These are phyloP conservation scores for Sebastes itinus DNA, from an alignment of 2,797 vertebrate genomes.

Conservation along the genomic window DNA sequence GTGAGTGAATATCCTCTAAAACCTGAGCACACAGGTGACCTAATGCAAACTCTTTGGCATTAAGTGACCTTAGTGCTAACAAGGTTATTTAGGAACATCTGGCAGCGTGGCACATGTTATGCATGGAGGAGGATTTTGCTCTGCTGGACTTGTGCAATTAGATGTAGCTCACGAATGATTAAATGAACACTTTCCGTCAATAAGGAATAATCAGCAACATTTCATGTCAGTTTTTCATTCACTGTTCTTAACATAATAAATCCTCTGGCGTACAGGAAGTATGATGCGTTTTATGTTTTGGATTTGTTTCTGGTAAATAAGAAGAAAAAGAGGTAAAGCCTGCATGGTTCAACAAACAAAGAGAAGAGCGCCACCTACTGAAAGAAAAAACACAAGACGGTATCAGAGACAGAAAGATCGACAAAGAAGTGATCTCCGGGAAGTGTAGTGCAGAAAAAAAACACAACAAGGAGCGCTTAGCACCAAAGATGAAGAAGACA, in stretches of 20 bases:
- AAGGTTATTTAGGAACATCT: not conserved
- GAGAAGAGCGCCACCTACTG: slow-evolving; percentile 1
- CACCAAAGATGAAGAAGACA: slow-evolving; percentile 30
- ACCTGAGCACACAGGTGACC: not conserved
- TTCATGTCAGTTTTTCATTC: not conserved
- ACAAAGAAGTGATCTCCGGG: not conserved
- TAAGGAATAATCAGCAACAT: not conserved
- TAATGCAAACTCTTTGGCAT: not conserved
- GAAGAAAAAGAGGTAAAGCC: not conserved
- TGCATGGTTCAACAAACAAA: not conserved
- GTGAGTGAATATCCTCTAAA: slow-evolving; percentile 6
- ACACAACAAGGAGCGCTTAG: slow-evolving; percentile 26
- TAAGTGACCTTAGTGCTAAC: not conserved
- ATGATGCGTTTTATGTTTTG: not conserved
- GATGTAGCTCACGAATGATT: not conserved
- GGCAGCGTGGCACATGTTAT: not conserved
- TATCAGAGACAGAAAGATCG: not conserved
- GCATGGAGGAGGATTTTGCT: not conserved
- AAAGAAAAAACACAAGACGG: not conserved
- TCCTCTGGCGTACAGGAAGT: not conserved
- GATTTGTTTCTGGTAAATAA: not conserved
- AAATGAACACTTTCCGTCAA: not conserved
- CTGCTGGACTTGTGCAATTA: slow-evolving; percentile 9
- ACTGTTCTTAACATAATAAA: not conserved
- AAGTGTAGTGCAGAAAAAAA: not conserved